Percentiles rank a stretch among this genome's conserved stretches.
These are phyloP conservation scores for Candidula unifasciata DNA, from an alignment of 2,888 invertebrate genomes.

Conservation along the genomic window DNA sequence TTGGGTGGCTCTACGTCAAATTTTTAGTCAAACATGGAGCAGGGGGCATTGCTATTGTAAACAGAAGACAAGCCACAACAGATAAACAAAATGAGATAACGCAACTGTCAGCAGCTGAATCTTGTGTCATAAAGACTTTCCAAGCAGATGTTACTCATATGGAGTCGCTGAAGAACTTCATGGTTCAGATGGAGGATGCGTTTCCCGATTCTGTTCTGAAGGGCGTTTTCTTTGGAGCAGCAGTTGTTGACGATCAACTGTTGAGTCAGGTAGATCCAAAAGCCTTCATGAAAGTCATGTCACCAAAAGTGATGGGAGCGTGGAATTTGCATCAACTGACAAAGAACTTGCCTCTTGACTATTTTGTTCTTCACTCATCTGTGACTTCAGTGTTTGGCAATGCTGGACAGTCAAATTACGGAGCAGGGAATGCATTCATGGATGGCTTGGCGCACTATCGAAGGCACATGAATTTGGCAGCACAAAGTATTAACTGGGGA, in stretches of 20 bases:
- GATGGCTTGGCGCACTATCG: slow-evolving; percentile 65
- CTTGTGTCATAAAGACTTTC: slow-evolving; percentile 53
- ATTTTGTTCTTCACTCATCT: slow-evolving; percentile 68
- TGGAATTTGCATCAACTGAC: slow-evolving; percentile 67
- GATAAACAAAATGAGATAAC: slow-evolving; percentile 54
- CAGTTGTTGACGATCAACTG: slow-evolving; percentile 58
- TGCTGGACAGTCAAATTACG: slow-evolving; percentile 66
- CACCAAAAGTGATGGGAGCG: slow-evolving; percentile 65
- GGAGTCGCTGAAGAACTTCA: slow-evolving; percentile 50
- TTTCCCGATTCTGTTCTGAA: slow-evolving; percentile 52
- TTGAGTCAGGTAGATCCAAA: slow-evolving; percentile 56
- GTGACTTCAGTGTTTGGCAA: slow-evolving; percentile 65
- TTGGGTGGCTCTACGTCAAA: slow-evolving; percentile 66
- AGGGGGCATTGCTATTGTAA: slow-evolving; percentile 59
- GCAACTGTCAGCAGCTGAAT: slow-evolving; percentile 40
- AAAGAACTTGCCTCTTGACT: slow-evolving; percentile 59
- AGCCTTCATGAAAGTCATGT: slow-evolving; percentile 55
- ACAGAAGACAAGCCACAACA: slow-evolving; percentile 55
- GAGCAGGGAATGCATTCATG: slow-evolving; percentile 67
- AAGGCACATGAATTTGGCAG: slow-evolving; percentile 56
- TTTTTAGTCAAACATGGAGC: slow-evolving; percentile 60
- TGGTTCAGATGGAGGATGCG: slow-evolving; percentile 50
- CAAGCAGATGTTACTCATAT: slow-evolving; percentile 61
- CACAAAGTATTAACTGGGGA: slow-evolving; percentile 69
- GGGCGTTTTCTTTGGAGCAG: slow-evolving; percentile 68